Conservation (phyloP, 2,888 invertebrate species). For the Hyles lineata region DNA sequence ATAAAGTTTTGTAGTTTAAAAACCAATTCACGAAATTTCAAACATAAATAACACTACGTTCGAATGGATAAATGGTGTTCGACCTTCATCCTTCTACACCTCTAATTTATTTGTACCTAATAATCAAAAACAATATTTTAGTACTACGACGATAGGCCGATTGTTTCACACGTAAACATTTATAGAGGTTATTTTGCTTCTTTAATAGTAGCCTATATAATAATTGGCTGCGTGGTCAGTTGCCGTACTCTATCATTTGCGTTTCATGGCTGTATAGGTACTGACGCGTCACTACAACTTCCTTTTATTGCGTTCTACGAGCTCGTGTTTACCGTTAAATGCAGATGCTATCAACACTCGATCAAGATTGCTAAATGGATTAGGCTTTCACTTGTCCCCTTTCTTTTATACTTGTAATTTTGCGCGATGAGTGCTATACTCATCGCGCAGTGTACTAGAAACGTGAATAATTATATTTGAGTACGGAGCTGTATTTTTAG, state of each 20-base stretch:
- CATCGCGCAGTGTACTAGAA: too few relatives aligned
- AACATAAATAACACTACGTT: neutral
- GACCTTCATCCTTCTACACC: neutral
- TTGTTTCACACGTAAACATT: conserved; percentile 8
- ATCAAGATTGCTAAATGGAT: conserved; percentile 22
- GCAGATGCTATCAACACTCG: neutral
- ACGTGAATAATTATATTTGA: too few relatives aligned
- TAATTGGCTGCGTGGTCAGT: neutral
- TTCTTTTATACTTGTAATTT: neutral
- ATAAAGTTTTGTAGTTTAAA: neutral
- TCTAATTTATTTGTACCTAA: conserved; percentile 19
- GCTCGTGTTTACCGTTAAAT: conserved; percentile 4
- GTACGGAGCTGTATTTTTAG: too few relatives aligned
- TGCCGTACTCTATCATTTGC: conserved; percentile 12
- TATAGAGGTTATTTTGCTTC: neutral
- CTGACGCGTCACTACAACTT: neutral
- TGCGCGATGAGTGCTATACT: too few relatives aligned
- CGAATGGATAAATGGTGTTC: neutral
- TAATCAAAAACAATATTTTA: conserved; percentile 5
- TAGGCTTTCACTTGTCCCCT: conserved; percentile 20
- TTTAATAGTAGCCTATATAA: neutral
- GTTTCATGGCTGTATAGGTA: neutral
- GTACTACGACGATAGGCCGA: neutral
- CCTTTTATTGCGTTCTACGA: conserved; percentile 3
- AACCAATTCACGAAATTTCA: conserved; percentile 5